Base-by-base conservation (phyloP, 64 coral and sea anemone genomes). In the Pocillopora damicornis region DNA sequence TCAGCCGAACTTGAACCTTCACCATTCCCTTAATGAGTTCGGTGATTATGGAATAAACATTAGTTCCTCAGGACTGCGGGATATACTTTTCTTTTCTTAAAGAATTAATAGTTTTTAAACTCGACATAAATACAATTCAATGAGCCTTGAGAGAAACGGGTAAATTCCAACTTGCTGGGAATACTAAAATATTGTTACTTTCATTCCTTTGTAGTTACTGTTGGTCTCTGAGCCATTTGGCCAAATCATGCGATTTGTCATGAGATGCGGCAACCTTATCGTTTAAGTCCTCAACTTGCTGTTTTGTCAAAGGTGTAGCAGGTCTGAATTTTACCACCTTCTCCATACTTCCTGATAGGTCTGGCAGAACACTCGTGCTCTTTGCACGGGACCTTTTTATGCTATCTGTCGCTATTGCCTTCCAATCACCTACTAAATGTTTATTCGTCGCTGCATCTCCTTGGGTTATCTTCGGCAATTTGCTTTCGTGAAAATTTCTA, bases 221-320 rank as follows among this genome's bases (percentile, higher is more conserved):
- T 17, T 77, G 75, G 10, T 77, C 75, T 38, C 75, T 77, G 16
- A 77, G 42, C 75, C 75, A 77, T n/a, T 18, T 77, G 75, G 38
- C 75, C 42, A 57, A 56, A 57, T 58, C 20, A 9, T 51, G 37
- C 20, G 17, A 51, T 77, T 77, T 77, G 17, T 42, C 20, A 11
- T 77, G 9, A 15, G 56, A 10, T 15, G 42, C 10, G 22, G 45
- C 75, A 58, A 45, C 15, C 5, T 17, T 57, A 77, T 15, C 57
- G 37, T 58, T 22, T 9, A 45, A 5, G 20, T 77, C 38, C 22
- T 77, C 75, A 56, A 77, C 75, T 14, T 58, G 37, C 11, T 57
- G 38, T 11, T 77, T 22, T 20, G 14, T 77, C 42, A 77, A 18
- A 22, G 37, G 37, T 58, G 75, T 77, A 9, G 37, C 5, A 23